phyloP scores from a whole-genome alignment of 1,140 invertebrate species.

The Sycophila sp. region DNA sequence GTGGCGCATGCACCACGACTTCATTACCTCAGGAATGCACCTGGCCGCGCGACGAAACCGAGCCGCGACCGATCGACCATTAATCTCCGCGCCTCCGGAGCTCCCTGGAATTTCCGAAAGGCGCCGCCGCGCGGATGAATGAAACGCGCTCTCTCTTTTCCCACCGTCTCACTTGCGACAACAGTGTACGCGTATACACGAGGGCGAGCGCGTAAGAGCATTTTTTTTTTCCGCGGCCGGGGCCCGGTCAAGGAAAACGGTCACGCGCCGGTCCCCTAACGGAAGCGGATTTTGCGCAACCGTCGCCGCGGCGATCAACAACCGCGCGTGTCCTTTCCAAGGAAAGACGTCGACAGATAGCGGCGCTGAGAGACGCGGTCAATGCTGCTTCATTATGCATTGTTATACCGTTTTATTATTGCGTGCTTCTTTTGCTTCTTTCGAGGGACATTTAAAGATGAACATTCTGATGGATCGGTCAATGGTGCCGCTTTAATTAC shows the following conservation, averaged over 20 bases:
- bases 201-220: too few species aligned
- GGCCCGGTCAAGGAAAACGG: constrained; percentile 21
- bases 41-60: too few species aligned
- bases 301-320: constrained; percentile 14
- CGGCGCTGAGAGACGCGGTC: neutral
- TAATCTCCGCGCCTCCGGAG: too few species aligned
- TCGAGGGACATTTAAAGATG: too few species aligned
- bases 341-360: neutral
- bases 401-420: neutral
- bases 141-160: too few species aligned
- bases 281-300: constrained; percentile 28
- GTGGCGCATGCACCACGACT: too few species aligned
- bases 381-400: too few species aligned
- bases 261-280: constrained; percentile 25
- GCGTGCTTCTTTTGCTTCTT: neutral
- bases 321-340: constrained; percentile 31
- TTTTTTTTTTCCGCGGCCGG: constrained; percentile 8
- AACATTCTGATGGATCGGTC: neutral
- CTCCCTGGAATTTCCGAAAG: too few species aligned
- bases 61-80: too few species aligned
- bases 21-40: too few species aligned
- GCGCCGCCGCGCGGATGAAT: neutral
- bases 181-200: neutral
- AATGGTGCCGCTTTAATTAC: too few species aligned
- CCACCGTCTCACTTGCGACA: neutral